phyloP scores from a whole-genome alignment of 2,888 invertebrate genomes.

The Endomychus coccineus region DNA sequence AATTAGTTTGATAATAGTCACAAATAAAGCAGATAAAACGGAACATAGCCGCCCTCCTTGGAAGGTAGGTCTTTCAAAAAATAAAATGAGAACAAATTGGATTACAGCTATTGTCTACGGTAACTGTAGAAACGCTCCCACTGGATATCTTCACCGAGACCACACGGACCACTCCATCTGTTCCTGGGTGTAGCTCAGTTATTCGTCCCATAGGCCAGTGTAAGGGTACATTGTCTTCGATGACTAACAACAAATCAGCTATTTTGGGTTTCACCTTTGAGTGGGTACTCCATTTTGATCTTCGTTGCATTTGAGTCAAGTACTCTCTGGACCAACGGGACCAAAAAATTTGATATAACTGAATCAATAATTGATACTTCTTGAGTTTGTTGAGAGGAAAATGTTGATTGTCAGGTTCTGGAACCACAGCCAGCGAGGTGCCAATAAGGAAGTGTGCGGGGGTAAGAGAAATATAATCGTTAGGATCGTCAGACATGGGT shows the following conservation, averaged over 20 bases:
- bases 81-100: neutral
- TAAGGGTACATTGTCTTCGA: constrained; percentile 6
- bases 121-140: constrained; percentile 5
- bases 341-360: constrained; percentile 2
- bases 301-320: neutral
- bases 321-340: neutral
- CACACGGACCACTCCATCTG: constrained; percentile 7
- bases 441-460: constrained; percentile 24
- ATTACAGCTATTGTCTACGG: constrained; percentile 10
- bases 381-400: neutral
- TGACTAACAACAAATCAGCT: no score
- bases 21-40: neutral
- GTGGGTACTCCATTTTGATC: no score
- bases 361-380: no score
- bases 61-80: neutral
- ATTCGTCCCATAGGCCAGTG: no score
- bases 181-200: constrained; percentile 8
- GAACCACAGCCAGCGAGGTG: neutral
- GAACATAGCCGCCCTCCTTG: neutral
- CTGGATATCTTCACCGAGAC: constrained; percentile 8
- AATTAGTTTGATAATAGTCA: no score
- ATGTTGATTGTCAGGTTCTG: neutral
- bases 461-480: constrained; percentile 14
- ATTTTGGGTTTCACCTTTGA: no score
- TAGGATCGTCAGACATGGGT: constrained; percentile 14